Evolutionary conservation across 2,113 vertebrate species (phyloP).

Genomic region (Amblyornis subalaris): DNA sequence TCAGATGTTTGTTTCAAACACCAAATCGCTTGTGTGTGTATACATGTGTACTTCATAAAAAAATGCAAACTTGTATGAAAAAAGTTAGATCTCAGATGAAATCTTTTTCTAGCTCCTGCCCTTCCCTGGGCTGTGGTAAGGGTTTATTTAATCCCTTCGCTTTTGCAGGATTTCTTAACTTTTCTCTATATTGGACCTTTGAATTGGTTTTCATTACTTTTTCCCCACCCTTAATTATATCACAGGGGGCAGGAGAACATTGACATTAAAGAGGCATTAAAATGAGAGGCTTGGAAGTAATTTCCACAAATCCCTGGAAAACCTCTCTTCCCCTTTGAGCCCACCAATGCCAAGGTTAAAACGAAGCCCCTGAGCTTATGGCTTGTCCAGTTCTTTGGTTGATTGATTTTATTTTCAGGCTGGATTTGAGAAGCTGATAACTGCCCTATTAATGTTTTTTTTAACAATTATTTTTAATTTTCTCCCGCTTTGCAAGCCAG

Average conservation of each 20-base stretch:
- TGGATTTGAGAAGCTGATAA: not conserved
- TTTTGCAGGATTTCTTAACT: not conserved
- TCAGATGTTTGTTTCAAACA: not conserved
- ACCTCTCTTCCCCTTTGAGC: not conserved
- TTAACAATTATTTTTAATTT: not conserved
- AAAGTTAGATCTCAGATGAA: not conserved
- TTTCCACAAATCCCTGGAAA: not conserved
- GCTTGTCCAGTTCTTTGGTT: not conserved
- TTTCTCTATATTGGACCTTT: not conserved
- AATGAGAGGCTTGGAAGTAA: not conserved
- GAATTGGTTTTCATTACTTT: not conserved
- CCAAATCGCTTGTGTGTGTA: not conserved
- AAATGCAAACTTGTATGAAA: not conserved
- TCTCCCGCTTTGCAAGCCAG: not conserved
- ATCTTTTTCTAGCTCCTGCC: not conserved
- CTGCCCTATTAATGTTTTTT: rapidly evolving
- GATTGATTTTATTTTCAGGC: not conserved
- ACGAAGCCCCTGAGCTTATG: not conserved
- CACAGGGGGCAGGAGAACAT: not conserved
- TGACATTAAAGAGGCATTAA: not conserved
- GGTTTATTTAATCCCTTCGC: not conserved
- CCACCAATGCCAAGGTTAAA: not conserved
- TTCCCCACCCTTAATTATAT: not conserved
- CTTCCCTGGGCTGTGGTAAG: not conserved
- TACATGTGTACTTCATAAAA: not conserved